Percentiles rank a stretch among this genome's conserved stretches.
These are phyloP conservation scores for rabbit (Oryctolagus cuniculus) DNA, from an alignment of 2,113 vertebrate species.

Conservation along the genomic window mOryCun1.1 NC_091441.1:82742001-82742500, in stretches of 20 bases:
- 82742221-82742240: slow-evolving; percentile 70
- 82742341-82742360: not conserved
- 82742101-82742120: not conserved
- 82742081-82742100: not conserved
- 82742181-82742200: slow-evolving; percentile 71
- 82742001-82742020: not conserved
- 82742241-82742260: not conserved
- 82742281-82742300: not conserved
- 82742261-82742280: not conserved
- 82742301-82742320: not conserved
- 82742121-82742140: not conserved
- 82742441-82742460: not conserved
- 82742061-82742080: not conserved
- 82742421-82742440: not conserved
- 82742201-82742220: slow-evolving; percentile 51
- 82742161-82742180: slow-evolving; percentile 60
- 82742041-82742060: not conserved
- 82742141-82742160: not conserved
- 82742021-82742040: not conserved
- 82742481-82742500: not conserved
- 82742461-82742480: not conserved
- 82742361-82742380: not conserved
- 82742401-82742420: not conserved
- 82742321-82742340: not conserved
- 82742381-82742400: not conserved